Evolutionary conservation across 1,140 invertebrate genomes (phyloP).

Genomic region (Bombus affinis): DNA sequence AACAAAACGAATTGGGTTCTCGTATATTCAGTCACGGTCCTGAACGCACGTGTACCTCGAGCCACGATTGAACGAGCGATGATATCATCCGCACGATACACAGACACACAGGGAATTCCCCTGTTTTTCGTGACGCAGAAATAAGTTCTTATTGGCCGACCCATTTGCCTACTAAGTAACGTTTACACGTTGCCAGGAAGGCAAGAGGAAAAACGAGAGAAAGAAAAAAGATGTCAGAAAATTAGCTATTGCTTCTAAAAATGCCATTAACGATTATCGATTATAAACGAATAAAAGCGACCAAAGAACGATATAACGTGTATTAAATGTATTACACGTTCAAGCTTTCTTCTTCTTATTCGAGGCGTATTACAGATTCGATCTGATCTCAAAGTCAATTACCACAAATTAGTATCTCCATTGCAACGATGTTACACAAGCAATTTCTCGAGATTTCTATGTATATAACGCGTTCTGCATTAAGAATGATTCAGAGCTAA

Average conservation of each 20-base stretch:
- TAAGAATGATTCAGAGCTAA: background rate
- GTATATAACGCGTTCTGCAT: no score
- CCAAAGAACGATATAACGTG: background rate
- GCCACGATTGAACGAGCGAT: constrained; percentile 38
- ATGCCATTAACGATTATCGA: background rate
- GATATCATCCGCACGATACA: constrained; percentile 33
- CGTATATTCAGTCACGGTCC: background rate
- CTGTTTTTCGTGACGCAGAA: constrained; percentile 4
- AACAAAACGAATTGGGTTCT: background rate
- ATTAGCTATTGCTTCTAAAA: background rate
- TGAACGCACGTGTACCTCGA: background rate
- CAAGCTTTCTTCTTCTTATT: background rate
- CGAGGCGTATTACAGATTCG: background rate
- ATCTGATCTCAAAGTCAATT: no score
- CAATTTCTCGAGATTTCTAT: background rate
- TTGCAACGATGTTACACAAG: background rate
- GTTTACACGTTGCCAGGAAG: background rate
- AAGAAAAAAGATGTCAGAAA: background rate
- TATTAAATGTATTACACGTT: background rate
- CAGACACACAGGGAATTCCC: constrained; percentile 24
- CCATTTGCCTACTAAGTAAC: constrained; percentile 20
- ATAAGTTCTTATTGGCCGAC: constrained; percentile 28
- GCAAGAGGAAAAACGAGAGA: no score
- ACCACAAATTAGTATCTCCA: background rate
- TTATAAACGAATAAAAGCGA: no score